Conservation (phyloP, 1,140 invertebrate species). For the Phymorhynchus buccinoides region DNA sequence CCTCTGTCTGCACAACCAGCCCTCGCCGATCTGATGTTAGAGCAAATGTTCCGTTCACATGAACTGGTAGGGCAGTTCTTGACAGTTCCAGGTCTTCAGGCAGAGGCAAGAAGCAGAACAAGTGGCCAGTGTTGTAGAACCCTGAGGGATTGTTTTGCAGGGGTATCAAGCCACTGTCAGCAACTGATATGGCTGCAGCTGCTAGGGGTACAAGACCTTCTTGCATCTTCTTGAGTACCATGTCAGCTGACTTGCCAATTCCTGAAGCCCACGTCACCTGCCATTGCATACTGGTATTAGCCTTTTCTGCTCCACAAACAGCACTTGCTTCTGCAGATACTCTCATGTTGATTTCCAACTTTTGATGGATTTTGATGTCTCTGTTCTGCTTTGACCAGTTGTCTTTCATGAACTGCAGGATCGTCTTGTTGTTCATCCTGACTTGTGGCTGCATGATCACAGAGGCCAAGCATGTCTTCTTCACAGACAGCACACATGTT, state of each 20-base stretch:
- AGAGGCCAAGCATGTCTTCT: conserved; percentile 3
- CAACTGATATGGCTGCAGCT: conserved; percentile 9
- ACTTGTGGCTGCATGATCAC: background rate
- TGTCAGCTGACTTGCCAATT: conserved; percentile 5
- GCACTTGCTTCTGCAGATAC: background rate
- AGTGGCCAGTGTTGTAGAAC: conserved; percentile 35
- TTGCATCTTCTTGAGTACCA: background rate
- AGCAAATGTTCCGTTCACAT: conserved; percentile 60
- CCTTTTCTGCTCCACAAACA: background rate
- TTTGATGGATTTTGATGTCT: background rate
- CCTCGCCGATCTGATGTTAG: conserved; percentile 53
- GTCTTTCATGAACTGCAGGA: conserved; percentile 9
- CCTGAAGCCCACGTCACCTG: conserved; percentile 53
- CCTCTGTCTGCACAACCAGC: conserved; percentile 44
- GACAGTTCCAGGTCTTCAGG: conserved; percentile 42
- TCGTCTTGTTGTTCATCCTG: background rate
- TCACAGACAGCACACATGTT: conserved; percentile 36
- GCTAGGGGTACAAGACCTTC: conserved; percentile 24
- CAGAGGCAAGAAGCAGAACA: conserved; percentile 58
- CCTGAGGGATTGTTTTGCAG: conserved; percentile 23
- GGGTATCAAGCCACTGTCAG: background rate
- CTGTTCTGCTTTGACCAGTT: background rate
- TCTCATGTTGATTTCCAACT: conserved; percentile 5
- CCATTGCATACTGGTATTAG: conserved; percentile 35
- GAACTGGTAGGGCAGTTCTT: conserved; percentile 42